Base-by-base conservation (phyloP, 1,140 invertebrate genomes). In the Psix sp. region DNA sequence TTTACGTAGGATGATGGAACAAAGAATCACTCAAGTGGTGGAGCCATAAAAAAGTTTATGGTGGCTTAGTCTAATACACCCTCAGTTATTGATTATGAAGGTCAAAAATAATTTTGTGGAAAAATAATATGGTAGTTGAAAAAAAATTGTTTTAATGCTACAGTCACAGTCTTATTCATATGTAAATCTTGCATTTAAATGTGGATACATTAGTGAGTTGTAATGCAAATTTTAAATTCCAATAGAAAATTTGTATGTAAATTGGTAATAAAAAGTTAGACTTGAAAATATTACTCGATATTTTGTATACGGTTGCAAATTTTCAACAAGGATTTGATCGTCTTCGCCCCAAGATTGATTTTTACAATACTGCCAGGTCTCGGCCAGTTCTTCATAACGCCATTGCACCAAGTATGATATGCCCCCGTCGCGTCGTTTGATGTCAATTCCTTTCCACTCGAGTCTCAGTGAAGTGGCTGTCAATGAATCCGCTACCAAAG, bases 291-390 rank as follows among this genome's bases (percentile, higher is more conserved):
- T 87, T 88, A 96, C 95, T 87, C 92, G 90, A 80, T 97, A 97
- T 80, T 94, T 95, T 0, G 95, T 95, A 80, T 95, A 97, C 0
- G 96, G 95, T 40, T 93, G 91, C 4, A 97, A 88, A 67, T 93
- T 90, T 38, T 93, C 89, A 0, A 97, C 90, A 9, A 90, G 85
- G n/a, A 93, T 90, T 6, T 90, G 90, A 62, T 91, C 90, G 33
- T 92, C 87, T 11, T 88, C 80, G 10, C 88, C 89, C 88, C 91
- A 93, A 36, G 88, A 90, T 71, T 92, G 91, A 82, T 91, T 91
- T 17, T 89, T 88, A 74, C 91, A 93, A 71, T 92, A 94, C 68
- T 93, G 91, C 94, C 94, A 95, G 4, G 89, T 85, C 24, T 89
- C 89, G 5, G 90, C 88, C 11, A 90, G 77, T 71, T 93, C 90